Conservation (phyloP, 23 tunicate genomes). For the Halocynthia aurantium region DNA sequence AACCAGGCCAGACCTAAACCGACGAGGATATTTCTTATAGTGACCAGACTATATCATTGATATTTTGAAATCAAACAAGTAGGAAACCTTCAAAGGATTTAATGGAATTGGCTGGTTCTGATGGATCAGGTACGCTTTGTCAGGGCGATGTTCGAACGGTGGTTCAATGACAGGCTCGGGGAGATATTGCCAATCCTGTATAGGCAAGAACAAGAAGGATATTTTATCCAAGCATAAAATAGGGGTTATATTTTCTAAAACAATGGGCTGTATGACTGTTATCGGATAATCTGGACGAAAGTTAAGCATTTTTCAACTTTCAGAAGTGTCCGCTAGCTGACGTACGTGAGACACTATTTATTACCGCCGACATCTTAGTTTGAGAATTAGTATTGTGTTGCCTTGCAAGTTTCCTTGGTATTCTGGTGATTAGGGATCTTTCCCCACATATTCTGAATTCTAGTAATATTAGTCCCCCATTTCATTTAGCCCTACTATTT, state of each 20-base stretch:
- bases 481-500: too few relatives aligned
- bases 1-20: conserved; percentile 81
- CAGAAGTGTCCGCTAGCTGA: too few relatives aligned
- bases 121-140: conserved; percentile 55
- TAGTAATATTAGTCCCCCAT: too few relatives aligned
- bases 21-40: neutral
- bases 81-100: conserved; percentile 47
- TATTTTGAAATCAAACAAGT: neutral
- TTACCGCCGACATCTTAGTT: too few relatives aligned
- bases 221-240: neutral
- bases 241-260: too few relatives aligned
- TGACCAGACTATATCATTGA: neutral
- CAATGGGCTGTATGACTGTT: too few relatives aligned
- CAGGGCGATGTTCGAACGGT: conserved; percentile 74
- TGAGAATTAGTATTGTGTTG: neutral
- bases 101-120: conserved; percentile 52
- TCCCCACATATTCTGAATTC: too few relatives aligned
- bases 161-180: conserved; percentile 50
- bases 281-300: too few relatives aligned
- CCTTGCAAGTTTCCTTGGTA: too few relatives aligned
- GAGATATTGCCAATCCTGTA: conserved; percentile 25
- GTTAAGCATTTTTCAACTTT: too few relatives aligned
- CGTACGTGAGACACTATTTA: too few relatives aligned
- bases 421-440: too few relatives aligned
- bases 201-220: neutral